Conservation (phyloP, 2,888 invertebrate genomes). For the Prenolepis imparis region DNA sequence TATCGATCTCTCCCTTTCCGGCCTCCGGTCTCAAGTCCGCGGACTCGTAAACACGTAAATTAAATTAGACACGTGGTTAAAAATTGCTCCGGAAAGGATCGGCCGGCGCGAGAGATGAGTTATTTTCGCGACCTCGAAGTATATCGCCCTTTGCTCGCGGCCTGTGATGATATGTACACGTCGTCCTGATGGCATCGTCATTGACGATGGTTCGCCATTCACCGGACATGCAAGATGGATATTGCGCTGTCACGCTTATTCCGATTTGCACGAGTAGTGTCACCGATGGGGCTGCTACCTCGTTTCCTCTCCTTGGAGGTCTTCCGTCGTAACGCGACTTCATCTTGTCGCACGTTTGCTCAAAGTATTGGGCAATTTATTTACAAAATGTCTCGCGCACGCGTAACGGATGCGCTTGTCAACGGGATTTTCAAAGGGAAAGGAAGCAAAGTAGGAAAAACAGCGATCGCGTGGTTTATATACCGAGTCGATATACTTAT, state of each 20-base stretch:
- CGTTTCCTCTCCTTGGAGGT: background rate
- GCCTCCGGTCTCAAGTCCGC: slow-evolving; percentile 9
- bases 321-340: background rate
- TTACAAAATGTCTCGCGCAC: background rate
- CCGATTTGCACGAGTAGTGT: slow-evolving; percentile 2
- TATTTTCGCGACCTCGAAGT: background rate
- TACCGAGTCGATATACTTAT: background rate
- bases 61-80: slow-evolving; percentile 44
- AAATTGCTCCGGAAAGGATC: slow-evolving; percentile 12
- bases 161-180: background rate
- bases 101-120: background rate
- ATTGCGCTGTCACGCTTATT: slow-evolving; percentile 12
- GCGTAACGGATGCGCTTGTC: slow-evolving; percentile 3
- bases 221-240: background rate
- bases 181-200: background rate
- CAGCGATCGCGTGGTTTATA: background rate
- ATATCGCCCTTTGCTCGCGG: background rate
- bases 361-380: slow-evolving; percentile 36
- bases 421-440: too few relatives aligned
- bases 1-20: slow-evolving; percentile 29
- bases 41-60: slow-evolving; percentile 43
- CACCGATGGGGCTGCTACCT: background rate
- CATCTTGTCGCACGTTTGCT: background rate
- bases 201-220: background rate
- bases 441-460: background rate